A percentile compares a stretch with the other conserved stretches of the same genome.
phyloP scores from a whole-genome alignment of 2,797 vertebrate genomes.

The Chaenodraco wilsoni region DNA sequence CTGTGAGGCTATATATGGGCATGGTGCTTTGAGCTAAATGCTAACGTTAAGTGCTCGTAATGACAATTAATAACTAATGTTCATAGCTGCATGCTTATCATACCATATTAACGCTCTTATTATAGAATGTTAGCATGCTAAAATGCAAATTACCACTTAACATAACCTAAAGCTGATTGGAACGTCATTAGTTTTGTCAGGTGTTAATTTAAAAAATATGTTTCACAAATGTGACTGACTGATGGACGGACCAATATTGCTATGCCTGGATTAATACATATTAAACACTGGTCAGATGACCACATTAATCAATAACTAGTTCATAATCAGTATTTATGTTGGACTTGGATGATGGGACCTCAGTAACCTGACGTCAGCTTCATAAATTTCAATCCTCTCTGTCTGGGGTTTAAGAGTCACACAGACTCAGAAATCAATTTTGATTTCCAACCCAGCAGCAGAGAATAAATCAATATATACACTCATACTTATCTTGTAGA shows the following conservation, averaged over 20 bases:
- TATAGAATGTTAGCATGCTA: background rate
- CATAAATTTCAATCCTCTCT: constrained; percentile 48
- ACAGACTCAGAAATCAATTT: constrained; percentile 51
- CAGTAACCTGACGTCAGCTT: constrained; percentile 11
- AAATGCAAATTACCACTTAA: background rate
- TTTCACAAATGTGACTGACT: background rate
- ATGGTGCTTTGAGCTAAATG: background rate
- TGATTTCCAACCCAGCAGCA: constrained; percentile 46
- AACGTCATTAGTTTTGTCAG: background rate
- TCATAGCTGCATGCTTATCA: background rate
- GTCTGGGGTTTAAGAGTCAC: constrained; percentile 37
- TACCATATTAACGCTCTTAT: background rate
- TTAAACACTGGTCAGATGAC: background rate
- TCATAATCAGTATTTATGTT: constrained; percentile 20
- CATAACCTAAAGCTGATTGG: background rate
- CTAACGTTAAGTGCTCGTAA: background rate
- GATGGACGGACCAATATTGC: background rate
- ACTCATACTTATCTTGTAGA: constrained; percentile 42
- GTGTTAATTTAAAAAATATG: background rate
- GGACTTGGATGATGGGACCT: constrained; percentile 22
- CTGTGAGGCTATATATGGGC: background rate
- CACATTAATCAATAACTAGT: constrained; percentile 14
- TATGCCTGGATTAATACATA: background rate
- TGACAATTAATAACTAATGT: background rate
- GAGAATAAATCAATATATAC: constrained; percentile 56